Base-by-base conservation (phyloP, 2,888 invertebrate genomes). In the Aspidiotus destructor region DNA sequence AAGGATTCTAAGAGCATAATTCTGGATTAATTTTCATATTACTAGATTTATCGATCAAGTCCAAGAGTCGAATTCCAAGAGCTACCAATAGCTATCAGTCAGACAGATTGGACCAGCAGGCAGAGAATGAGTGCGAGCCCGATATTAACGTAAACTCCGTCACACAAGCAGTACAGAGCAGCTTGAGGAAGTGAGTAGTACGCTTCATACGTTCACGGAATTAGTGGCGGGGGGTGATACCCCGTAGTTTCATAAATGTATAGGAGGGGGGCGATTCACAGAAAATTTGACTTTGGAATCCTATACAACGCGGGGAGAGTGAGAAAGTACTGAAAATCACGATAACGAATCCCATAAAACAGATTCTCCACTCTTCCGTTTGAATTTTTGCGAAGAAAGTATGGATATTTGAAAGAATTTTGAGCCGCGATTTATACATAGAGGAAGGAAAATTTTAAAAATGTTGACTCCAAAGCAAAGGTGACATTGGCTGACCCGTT, bases 91-190 rank as follows among this genome's bases (percentile, higher is more conserved):
- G 72, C 48, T 68, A 68, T 42, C 62, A 62, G 41, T 57, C 55
- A 42, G 62, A 68, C 10, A 17, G 42, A 9, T 28, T 28, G 28
- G 28, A 28, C 28, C 28, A 28, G 28, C 57, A 65, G 17, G 57
- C 17, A 65, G 71, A 71, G 67, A 84, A 84, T 9, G 85, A 84
- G 72, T 86, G 88, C 1, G 69, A 72, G 11, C 86, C 88, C 1
- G 69, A 72, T 13, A 84, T 89, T 3, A 86, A 88, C 74, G 89
- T 91, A 85, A 84, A 86, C 58, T 89, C 90, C 0, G 88, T 92
- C 1, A 92, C 91, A 0, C 88, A 90, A 75, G 86, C 87, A 70
- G 90, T 93, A 69, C 92, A 93, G 76, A 85, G 86, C 41, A 92
- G 89, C 76, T 86, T 92, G 77, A 82, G 92, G 76, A 84, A 89